Conservation (phyloP, 2,113 vertebrate genomes). For the Dipodomys merriami region DNA sequence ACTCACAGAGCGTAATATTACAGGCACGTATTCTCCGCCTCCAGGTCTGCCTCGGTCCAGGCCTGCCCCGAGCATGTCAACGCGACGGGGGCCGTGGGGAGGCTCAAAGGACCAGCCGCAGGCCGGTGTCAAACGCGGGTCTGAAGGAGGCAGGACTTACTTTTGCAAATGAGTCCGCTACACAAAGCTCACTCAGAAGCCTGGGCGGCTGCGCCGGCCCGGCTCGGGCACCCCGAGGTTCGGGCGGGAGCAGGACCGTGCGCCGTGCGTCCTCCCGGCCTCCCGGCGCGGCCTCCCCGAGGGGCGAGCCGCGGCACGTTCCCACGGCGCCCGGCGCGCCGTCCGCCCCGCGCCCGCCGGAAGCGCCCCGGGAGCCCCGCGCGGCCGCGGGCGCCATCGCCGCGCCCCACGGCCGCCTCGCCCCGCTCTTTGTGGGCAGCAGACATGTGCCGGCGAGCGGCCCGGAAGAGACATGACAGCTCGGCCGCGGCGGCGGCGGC, state of each 20-base stretch:
- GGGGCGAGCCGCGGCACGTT: neutral
- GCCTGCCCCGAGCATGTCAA: neutral
- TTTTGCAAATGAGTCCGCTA: neutral
- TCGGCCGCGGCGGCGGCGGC: neutral
- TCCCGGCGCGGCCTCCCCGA: no score
- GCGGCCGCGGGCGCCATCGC: conserved; percentile 24
- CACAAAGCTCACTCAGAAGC: neutral
- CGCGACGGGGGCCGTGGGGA: no score
- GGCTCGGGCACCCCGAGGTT: neutral
- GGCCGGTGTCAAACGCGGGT: neutral
- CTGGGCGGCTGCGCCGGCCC: neutral
- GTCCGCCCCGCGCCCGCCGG: neutral
- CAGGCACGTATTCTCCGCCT: neutral
- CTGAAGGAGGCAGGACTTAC: neutral
- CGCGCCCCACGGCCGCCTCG: neutral
- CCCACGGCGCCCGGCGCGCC: neutral
- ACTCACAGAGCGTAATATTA: neutral
- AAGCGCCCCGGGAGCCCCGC: conserved; percentile 26
- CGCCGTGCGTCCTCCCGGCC: no score
- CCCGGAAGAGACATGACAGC: conserved; percentile 79
- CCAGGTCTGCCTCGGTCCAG: neutral
- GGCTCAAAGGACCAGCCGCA: neutral
- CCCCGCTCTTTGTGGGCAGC: conserved; percentile 12
- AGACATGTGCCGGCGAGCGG: conserved; percentile 44
- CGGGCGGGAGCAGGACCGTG: neutral